phyloP scores from a whole-genome alignment of 64 coral and sea anemone species.

The Dendronephthya gigantea region DNA sequence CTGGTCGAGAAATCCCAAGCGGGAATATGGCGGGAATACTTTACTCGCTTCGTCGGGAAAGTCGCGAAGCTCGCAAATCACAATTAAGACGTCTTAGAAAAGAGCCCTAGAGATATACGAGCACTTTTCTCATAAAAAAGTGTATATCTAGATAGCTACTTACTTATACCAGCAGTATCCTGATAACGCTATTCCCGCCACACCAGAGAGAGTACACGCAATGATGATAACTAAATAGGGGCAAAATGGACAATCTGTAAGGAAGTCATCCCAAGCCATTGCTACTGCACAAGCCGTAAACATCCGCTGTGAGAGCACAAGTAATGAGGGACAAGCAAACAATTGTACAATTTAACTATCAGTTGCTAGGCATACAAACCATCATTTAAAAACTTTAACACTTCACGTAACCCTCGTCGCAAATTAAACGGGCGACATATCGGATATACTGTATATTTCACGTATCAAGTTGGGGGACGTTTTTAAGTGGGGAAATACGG shows the following conservation, averaged over 20 bases:
- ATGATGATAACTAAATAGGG: slow-evolving; percentile 10
- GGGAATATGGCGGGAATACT: no score
- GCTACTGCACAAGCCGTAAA: not conserved
- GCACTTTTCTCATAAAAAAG: not conserved
- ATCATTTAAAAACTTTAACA: not conserved
- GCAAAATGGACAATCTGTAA: not conserved
- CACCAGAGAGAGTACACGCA: not conserved
- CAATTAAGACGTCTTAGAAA: not conserved
- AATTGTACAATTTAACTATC: not conserved
- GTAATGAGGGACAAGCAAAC: not conserved
- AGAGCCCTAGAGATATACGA: not conserved
- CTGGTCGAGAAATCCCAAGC: no score
- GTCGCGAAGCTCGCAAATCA: no score
- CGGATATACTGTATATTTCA: not conserved
- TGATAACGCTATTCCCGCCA: not conserved
- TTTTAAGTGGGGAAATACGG: not conserved
- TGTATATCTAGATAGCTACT: not conserved
- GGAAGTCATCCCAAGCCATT: not conserved
- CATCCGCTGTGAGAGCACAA: not conserved
- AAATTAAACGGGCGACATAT: not conserved
- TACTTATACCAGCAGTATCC: slow-evolving; percentile 16
- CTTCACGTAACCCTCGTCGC: no score
- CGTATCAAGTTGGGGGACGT: not conserved
- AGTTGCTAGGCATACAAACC: not conserved
- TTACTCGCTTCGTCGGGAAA: no score